phyloP scores from a whole-genome alignment of 2,113 vertebrate species.

The Neodontobutis hainanensis region DNA sequence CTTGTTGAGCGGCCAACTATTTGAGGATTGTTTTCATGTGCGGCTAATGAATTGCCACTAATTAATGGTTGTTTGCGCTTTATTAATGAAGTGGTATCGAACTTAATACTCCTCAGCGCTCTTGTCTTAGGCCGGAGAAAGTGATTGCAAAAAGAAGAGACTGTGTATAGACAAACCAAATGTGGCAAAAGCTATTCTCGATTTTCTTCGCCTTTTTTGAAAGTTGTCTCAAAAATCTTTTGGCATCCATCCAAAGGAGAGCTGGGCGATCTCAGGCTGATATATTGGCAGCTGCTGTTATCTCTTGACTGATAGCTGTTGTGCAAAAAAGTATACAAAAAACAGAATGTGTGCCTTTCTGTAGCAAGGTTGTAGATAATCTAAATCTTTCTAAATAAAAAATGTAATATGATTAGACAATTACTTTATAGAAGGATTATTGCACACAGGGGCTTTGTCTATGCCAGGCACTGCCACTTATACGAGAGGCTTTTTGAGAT shows the following conservation, averaged over 20 bases:
- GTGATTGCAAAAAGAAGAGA: constrained; percentile 12
- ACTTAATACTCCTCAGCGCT: constrained; percentile 39
- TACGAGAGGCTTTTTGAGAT: constrained; percentile 46
- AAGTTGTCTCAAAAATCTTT: constrained; percentile 46
- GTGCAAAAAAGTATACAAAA: constrained; percentile 13
- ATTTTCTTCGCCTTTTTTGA: constrained; percentile 26
- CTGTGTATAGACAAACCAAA: constrained; percentile 17
- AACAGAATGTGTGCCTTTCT: constrained; percentile 8
- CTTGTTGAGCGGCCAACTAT: constrained; percentile 36
- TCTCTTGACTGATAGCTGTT: constrained; percentile 30
- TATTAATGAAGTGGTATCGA: constrained; percentile 67
- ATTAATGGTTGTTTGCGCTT: constrained; percentile 68
- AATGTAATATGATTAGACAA: constrained; percentile 5
- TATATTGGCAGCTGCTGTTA: constrained; percentile 39
- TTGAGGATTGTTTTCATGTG: constrained; percentile 59
- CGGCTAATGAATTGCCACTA: constrained; percentile 60
- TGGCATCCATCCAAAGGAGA: constrained; percentile 42
- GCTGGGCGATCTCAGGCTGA: constrained; percentile 42
- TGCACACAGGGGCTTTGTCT: constrained; percentile 33
- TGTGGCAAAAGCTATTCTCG: constrained; percentile 3
- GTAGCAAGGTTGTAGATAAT: constrained; percentile 23
- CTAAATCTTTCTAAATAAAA: constrained; percentile 7
- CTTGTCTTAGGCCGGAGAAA: constrained; percentile 31
- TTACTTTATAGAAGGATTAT: constrained; percentile 32
- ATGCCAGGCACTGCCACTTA: constrained; percentile 37